Evolutionary conservation across 2,888 invertebrate species (phyloP), one percentile per base, ranked within the genome.

Genomic region (Drosophila prolongata): DNA sequence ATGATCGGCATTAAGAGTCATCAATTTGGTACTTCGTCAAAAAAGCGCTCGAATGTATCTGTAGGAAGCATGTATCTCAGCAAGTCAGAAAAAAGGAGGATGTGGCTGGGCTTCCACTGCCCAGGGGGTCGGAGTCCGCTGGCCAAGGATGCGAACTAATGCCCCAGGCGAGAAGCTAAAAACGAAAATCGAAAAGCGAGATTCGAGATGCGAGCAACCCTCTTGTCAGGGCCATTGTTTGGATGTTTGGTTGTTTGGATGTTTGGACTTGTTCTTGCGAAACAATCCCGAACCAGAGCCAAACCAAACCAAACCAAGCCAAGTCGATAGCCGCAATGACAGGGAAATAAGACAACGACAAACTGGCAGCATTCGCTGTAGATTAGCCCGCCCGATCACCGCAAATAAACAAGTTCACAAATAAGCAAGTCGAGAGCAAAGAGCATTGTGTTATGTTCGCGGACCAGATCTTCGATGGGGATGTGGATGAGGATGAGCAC

Each of bases 341-440:
- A 82, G 77, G 68, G 54, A 69, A 68, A 73, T 67, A 55, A 65
- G 76, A 73, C 69, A 71, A 52, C 62, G 73, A 76, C 60, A 65
- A 60, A 60, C 61, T 60, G 57, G 62, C 68, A 68, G 47, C 68
- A 62, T 75, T 77, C 69, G 79, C 82, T 62, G 59, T 77, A 78
- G 78, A 81, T 78, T 76, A 80, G 77, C 84, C 76, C 75, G 77
- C 73, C 79, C 59, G 85, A 82, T 87, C 85, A 60, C 69, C 54
- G 59, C 72, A 86, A 86, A 80, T 86, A 82, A 82, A 83, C 82
- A 82, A 86, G 83, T 82, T 82, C 86, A 85, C 82, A 82, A 82
- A 86, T 85, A 86, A 86, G 86, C 76, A 80, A 54, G 42, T n/a
- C 46, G 46, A 61, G 57, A 56, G 55, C 62, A 62, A 52, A 47